Evolutionary conservation across 1,140 invertebrate species (phyloP), one percentile per base, ranked within the genome.

Genomic region (Halyomorpha halys): DNA sequence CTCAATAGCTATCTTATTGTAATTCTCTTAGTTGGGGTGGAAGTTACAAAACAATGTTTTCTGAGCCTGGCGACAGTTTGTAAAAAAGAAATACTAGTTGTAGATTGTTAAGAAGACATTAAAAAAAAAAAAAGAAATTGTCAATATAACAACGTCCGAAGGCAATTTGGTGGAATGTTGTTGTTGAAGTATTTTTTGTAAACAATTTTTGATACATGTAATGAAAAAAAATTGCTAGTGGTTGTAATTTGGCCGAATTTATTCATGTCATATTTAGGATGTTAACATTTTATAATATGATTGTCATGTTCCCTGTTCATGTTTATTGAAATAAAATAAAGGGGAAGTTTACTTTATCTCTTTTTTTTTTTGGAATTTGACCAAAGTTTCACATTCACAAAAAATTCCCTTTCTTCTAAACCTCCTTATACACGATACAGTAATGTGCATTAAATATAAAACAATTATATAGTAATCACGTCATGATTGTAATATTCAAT

Each of bases 201-300:
- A 56, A 56, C 53, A 56, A 21, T 56, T 56, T 56, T 56, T 56
- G 18, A 56, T 56, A 56, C 53, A 23, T 23, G 53, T 11, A 23
- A 25, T 56, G 18, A 49, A 49, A 19, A 21, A 49, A 49, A 49
- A 49, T 19, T 19, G 47, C 5, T 49, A 49, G 53, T 27, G 53
- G 53, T 56, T 56, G 53, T 56, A 56, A 19, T 56, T 56, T 56
- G 53, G 53, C 53, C 53, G 53, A 56, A 56, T 56, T 56, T 25
- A 56, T n/a, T 56, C 53, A 56, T 23, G 34, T 39, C 34, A 39
- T 56, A 56, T 56, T 23, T 56, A 23, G 18, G 23, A 56, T 23
- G 18, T 21, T 56, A 23, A 56, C 53, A 56, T 56, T 56, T 56
- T 56, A 56, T 49, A 49, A 23, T 23, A 56, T 23, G 18, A 56